Conservation (phyloP, 92 coral and sea anemone species). For the Epizoanthus ramosus region DNA sequence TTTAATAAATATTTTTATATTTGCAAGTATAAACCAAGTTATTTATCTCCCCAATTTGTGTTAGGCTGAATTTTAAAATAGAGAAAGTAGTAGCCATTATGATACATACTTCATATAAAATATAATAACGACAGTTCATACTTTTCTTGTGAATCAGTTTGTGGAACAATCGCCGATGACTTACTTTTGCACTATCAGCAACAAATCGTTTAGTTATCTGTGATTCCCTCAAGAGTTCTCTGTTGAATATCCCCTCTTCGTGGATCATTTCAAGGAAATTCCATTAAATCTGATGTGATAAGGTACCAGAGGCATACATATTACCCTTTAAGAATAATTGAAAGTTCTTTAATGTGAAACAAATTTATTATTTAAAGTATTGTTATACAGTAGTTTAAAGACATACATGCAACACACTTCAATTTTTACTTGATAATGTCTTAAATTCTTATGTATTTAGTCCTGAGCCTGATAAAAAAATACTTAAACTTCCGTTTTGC, state of each 20-base stretch:
- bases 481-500: no score
- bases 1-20: no score
- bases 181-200: conserved; percentile 27
- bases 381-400: not conserved
- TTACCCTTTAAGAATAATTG: conserved; percentile 6
- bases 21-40: no score
- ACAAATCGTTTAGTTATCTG: conserved; percentile 14
- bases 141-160: conserved; percentile 17
- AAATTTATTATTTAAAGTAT: no score
- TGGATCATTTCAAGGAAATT: conserved; percentile 27
- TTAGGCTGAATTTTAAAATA: no score
- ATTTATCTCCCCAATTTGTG: no score
- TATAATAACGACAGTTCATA: not conserved
- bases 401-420: not conserved
- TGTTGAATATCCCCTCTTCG: not conserved
- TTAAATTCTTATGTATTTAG: no score
- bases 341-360: no score
- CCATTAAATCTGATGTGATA: conserved; percentile 6
- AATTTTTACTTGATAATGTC: no score
- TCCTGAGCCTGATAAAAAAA: no score
- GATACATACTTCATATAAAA: not conserved
- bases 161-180: conserved; percentile 27
- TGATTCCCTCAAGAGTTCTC: conserved; percentile 13
- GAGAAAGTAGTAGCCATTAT: no score
- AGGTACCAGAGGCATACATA: conserved; percentile 25